Evolutionary conservation across 1,140 invertebrate species (phyloP), one percentile per base, ranked within the genome.

Genomic region (Lutraria rhynchaena): DNA sequence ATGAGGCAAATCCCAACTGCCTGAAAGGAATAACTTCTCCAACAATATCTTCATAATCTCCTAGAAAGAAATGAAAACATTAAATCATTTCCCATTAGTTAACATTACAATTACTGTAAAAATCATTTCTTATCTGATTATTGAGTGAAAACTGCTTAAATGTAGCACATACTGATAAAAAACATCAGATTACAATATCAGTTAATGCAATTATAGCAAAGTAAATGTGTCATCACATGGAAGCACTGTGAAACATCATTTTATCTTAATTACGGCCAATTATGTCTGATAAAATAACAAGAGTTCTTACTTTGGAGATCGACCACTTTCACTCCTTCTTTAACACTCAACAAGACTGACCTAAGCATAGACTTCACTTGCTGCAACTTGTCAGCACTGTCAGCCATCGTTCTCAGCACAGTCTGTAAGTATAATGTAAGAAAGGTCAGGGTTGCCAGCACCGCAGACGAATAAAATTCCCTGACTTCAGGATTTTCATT

Each of bases 11-110:
- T 11, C 85, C 85, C 41, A 85, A 37, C 19, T 63, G 70, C 55
- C 77, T 83, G 46, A 69, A 85, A 1, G 85, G 83, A 17, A 86
- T 77, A 29, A 27, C 41, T 33, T 86, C 81, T 31, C 81, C 81
- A 31, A 78, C 74, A 19, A 85, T 44, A 3, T 49, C 61, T 33
- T 75, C 60, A 57, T 83, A 85, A 24, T 83, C 84, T 13, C 22
- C 84, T 83, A 58, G 3, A 63, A 67, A 19, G 53, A 51, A 29
- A 9, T 4, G 19, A 7, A 33, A 35, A 37, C 7, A 33, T 3
- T n/a, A 63, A 2, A 37, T 37, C 31, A 33, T 17, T n/a, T n/a
- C n/a, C n/a, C n/a, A n/a, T n/a, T n/a, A n/a, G n/a, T n/a, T n/a
- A n/a, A n/a, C n/a, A n/a, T n/a, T n/a, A n/a, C n/a, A n/a, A n/a